These are phyloP conservation scores for Synanceia verrucosa DNA, from an alignment of 2,797 vertebrate species.

Conservation along the genomic window DNA sequence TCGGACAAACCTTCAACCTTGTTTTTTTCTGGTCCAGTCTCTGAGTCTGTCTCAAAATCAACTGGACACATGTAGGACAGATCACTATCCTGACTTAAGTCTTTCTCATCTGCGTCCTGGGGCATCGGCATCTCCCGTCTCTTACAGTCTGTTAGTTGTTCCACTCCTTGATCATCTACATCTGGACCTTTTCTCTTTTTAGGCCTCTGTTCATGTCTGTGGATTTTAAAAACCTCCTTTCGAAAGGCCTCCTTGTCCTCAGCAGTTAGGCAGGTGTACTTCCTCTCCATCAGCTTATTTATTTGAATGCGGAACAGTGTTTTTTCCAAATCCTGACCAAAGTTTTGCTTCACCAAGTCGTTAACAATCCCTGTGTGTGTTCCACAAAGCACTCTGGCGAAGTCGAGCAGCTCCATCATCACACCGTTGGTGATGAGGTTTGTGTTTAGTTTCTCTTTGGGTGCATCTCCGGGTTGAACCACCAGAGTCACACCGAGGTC, in stretches of 20 bases:
- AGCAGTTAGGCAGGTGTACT: rapidly evolving
- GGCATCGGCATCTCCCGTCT: not conserved
- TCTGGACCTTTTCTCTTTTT: slow-evolving; percentile 1
- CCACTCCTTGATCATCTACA: not conserved
- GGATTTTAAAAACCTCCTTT: not conserved
- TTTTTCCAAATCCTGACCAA: not conserved
- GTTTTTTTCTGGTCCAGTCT: not conserved
- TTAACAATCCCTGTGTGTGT: not conserved
- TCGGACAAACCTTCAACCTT: not conserved
- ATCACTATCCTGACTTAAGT: not conserved
- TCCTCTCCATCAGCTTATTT: slow-evolving; percentile 2
- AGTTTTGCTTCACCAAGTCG: slow-evolving; percentile 45
- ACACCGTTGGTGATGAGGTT: slow-evolving; percentile 14
- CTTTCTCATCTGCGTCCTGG: rapidly evolving
- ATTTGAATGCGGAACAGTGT: not conserved
- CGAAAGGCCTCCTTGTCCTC: not conserved
- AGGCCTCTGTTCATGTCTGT: not conserved
- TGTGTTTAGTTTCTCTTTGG: slow-evolving; percentile 22
- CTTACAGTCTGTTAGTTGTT: too few species aligned
- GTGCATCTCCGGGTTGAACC: not conserved
- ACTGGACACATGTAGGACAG: slow-evolving; percentile 49
- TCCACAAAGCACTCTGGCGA: slow-evolving; percentile 42
- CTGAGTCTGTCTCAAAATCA: slow-evolving; percentile 8
- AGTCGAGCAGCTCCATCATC: slow-evolving; percentile 50
- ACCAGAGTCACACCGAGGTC: slow-evolving; percentile 14